phyloP scores from a whole-genome alignment of 2,113 vertebrate species.

The Daphoenositta chrysoptera region DNA sequence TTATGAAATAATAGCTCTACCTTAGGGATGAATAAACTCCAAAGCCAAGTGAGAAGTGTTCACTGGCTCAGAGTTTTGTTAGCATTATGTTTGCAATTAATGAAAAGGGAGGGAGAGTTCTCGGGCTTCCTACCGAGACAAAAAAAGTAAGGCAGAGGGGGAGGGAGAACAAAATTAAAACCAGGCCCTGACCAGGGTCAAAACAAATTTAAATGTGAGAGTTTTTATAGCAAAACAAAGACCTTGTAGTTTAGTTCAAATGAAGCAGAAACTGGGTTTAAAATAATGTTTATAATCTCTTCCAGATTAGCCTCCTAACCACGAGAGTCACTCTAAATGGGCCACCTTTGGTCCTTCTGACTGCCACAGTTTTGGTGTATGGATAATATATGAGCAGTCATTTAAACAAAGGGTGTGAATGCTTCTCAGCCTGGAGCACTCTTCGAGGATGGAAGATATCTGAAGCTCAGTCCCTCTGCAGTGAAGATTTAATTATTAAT shows the following conservation, averaged over 20 bases:
- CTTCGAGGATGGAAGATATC: not conserved
- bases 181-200: not conserved
- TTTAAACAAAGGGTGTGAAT: not conserved
- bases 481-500: conserved; percentile 43
- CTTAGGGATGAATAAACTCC: conserved; percentile 38
- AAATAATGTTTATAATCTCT: not conserved
- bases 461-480: not conserved
- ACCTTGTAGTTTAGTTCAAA: not conserved
- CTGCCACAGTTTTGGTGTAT: not conserved
- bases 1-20: conserved; percentile 9
- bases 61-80: not conserved
- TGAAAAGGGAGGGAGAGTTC: not conserved
- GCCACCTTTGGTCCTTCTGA: not conserved
- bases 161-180: not conserved
- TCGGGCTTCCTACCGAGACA: not conserved
- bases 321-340: not conserved
- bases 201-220: not conserved
- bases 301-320: not conserved
- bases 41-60: conserved; percentile 12
- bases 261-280: conserved; percentile 9
- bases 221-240: not conserved
- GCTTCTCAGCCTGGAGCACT: not conserved
- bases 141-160: not conserved
- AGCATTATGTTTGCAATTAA: not conserved
- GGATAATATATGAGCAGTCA: not conserved